Base-by-base conservation (phyloP, 2,888 invertebrate genomes). In the Leptinotarsa juncta region DNA sequence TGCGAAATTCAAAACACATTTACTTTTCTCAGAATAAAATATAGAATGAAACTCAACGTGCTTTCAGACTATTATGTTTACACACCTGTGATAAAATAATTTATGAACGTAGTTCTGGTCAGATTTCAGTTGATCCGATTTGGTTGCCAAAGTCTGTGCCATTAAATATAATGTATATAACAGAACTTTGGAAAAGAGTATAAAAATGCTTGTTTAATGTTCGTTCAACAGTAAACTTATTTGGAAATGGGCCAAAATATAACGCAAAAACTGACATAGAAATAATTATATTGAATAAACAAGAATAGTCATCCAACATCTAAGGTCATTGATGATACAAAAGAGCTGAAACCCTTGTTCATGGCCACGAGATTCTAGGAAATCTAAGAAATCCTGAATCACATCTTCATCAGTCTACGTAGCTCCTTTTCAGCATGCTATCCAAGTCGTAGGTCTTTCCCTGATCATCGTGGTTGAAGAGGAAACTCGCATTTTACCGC, bases 81-180 rank as follows among this genome's bases (percentile, higher is more conserved):
- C 62, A 62, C 32, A 62, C 26, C 26, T 32, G 32, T 32, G n/a
- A 62, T 26, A 5, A 62, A 26, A 62, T 26, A 62, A 62, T 62
- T 62, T 26, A 62, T 32, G 62, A n/a, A n/a, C 32, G 26, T 16
- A 62, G 62, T n/a, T 15, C 32, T 62, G 62, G 32, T 62, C 5
- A 32, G 62, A 32, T 62, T 57, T 57, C 16, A 57, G n/a, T 57
- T 57, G 10, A 42, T 18, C 57, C 23, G 12, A 57, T 10, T 57
- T 32, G 62, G 62, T 62, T 62, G 62, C 62, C 62, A 62, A 62
- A 62, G 10, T 62, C 3, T 42, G 42, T 32, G 62, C 32, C 32
- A 62, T 23, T 62, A 62, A 62, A 57, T 4, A 10, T 10, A 23
- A 57, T 23, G 3, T 23, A 10, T 15, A 62, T n/a, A 16, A 32